Percentiles rank a stretch among this genome's conserved stretches.
Conservation (phyloP, 2,888 invertebrate species). For the Rambutsinella grinnellia region DNA sequence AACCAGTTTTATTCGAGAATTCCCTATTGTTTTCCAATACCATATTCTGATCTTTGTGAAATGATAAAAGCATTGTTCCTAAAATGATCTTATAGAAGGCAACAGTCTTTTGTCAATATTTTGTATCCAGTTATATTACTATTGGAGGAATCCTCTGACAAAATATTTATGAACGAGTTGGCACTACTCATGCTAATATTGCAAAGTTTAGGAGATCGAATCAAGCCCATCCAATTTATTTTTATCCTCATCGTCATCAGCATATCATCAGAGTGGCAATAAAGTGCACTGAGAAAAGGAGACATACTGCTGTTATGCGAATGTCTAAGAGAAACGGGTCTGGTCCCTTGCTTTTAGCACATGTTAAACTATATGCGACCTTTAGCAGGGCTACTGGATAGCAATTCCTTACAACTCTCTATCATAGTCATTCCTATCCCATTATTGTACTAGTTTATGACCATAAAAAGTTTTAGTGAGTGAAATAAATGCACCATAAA, state of each 20-base stretch:
- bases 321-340: not conserved
- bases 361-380: not conserved
- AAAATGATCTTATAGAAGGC: too few species aligned
- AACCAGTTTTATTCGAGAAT: too few species aligned
- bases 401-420: constrained; percentile 33
- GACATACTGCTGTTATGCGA: constrained; percentile 19
- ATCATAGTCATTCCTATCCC: constrained; percentile 39
- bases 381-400: not conserved
- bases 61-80: too few species aligned
- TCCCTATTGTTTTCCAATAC: too few species aligned
- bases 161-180: constrained; percentile 42
- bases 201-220: constrained; percentile 36
- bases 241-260: constrained; percentile 52
- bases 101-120: too few species aligned
- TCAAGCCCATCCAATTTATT: constrained; percentile 52
- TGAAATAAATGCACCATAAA: constrained; percentile 52
- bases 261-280: constrained; percentile 55
- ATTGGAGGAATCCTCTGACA: too few species aligned
- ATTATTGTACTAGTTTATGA: constrained; percentile 44
- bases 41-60: too few species aligned
- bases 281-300: constrained; percentile 37
- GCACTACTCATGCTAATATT: constrained; percentile 50
- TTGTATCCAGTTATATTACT: too few species aligned
- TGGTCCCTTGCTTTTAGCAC: not conserved
- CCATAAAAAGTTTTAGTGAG: constrained; percentile 45